Conservation (phyloP, 2,888 invertebrate genomes). For the Eumerus sabulonum region DNA sequence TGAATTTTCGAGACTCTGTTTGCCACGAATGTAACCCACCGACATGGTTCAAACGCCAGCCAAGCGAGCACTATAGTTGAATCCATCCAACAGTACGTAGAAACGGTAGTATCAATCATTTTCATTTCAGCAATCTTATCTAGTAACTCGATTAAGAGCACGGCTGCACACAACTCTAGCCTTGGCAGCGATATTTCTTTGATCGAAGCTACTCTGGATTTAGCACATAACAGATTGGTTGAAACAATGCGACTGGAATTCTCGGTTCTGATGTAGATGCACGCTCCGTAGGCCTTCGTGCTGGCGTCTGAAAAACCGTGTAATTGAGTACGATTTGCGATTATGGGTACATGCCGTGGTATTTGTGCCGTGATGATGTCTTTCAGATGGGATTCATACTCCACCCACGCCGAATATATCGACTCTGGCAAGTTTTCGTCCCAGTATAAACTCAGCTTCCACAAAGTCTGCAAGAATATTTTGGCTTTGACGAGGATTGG, state of each 20-base stretch:
- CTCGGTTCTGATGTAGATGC: neutral
- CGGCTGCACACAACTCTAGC: neutral
- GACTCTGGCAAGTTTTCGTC: neutral
- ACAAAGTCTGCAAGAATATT: constrained; percentile 39
- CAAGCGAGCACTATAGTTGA: neutral
- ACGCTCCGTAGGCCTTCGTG: constrained; percentile 22
- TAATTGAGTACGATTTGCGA: neutral
- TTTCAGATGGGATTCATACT: constrained; percentile 5
- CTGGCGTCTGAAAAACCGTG: constrained; percentile 34
- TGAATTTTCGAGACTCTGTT: constrained; percentile 2
- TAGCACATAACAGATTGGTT: neutral
- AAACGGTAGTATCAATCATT: neutral
- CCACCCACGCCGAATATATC: constrained; percentile 3
- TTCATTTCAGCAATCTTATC: neutral
- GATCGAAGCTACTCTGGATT: constrained; percentile 3
- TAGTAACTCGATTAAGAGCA: neutral
- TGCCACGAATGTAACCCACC: constrained; percentile 4
- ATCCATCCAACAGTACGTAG: neutral
- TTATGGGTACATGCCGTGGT: constrained; percentile 12
- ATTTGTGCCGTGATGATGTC: constrained; percentile 15
- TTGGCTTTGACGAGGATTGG: constrained; percentile 50
- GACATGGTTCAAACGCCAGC: neutral
- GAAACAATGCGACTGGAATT: neutral
- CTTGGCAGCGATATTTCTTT: neutral
- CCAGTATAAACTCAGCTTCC: neutral